These are phyloP conservation scores for Cirrhinus mrigala DNA, from an alignment of 2,797 vertebrate species.

Conservation along the genomic window DNA sequence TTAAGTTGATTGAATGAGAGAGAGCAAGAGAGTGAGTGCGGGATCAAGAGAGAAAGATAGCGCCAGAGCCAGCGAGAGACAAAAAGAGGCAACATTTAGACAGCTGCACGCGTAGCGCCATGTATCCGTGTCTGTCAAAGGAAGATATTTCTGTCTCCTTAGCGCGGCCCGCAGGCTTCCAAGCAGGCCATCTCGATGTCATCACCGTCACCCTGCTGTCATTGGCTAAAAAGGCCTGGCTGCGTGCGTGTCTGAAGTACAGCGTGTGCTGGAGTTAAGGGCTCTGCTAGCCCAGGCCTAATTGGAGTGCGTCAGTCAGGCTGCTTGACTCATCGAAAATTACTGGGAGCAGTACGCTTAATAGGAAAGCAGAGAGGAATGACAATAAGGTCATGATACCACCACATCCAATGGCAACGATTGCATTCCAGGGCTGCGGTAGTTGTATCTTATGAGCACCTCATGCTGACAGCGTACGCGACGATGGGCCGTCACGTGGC, in stretches of 20 bases:
- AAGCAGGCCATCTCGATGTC: constrained; percentile 80
- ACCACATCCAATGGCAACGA: constrained; percentile 33
- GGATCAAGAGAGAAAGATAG: constrained; percentile 49
- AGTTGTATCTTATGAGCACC: neutral
- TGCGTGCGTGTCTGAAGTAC: constrained; percentile 60
- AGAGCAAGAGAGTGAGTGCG: constrained; percentile 58
- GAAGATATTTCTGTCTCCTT: constrained; percentile 89
- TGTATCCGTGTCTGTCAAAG: constrained; percentile 82
- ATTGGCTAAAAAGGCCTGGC: constrained; percentile 80
- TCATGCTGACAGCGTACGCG: neutral
- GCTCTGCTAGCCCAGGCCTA: constrained; percentile 50
- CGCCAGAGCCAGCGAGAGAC: constrained; percentile 61
- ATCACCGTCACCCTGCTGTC: constrained; percentile 80
- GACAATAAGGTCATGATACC: constrained; percentile 59
- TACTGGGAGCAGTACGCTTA: constrained; percentile 58
- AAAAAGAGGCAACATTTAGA: constrained; percentile 77
- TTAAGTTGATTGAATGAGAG: constrained; percentile 53
- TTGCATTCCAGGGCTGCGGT: constrained; percentile 15
- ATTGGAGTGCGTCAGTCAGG: constrained; percentile 56
- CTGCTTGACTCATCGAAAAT: constrained; percentile 63
- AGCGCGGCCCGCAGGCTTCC: constrained; percentile 80
- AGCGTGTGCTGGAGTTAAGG: constrained; percentile 31
- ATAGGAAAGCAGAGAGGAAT: constrained; percentile 58
- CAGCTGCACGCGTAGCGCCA: constrained; percentile 82
- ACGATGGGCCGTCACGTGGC: neutral